These are phyloP conservation scores for Monopis laevigella DNA, from an alignment of 2,888 invertebrate genomes.

Conservation along the genomic window DNA sequence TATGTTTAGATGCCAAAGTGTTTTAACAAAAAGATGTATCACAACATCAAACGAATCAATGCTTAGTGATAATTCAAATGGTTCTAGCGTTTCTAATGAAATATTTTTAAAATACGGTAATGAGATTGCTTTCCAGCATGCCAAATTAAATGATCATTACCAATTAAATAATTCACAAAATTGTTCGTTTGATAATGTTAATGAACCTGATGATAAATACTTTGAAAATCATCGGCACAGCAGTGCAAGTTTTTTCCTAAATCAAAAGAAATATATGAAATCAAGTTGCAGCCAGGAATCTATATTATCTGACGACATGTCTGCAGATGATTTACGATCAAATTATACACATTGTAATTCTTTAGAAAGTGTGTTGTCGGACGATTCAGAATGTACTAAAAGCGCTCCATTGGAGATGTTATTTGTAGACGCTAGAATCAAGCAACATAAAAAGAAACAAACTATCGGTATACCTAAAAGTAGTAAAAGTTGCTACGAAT, in stretches of 20 bases:
- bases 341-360: slow-evolving; percentile 78
- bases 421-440: slow-evolving; percentile 66
- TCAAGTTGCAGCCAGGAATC: slow-evolving; percentile 80
- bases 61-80: slow-evolving; percentile 58
- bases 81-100: slow-evolving; percentile 61
- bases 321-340: slow-evolving; percentile 66
- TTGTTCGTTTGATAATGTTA: slow-evolving; percentile 53
- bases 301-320: slow-evolving; percentile 76
- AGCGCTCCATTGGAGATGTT: slow-evolving; percentile 80
- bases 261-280: slow-evolving; percentile 71
- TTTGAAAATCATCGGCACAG: slow-evolving; percentile 71
- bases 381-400: slow-evolving; percentile 80
- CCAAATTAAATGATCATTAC: slow-evolving; percentile 43
- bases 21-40: slow-evolving; percentile 62
- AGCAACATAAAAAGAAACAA: slow-evolving; percentile 33
- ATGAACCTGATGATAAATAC: slow-evolving; percentile 44
- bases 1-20: slow-evolving; percentile 60
- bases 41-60: slow-evolving; percentile 68
- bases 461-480: slow-evolving; percentile 39
- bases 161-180: slow-evolving; percentile 60
- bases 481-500: slow-evolving; percentile 61
- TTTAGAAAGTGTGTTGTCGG: slow-evolving; percentile 82
- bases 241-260: slow-evolving; percentile 84
- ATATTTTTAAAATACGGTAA: slow-evolving; percentile 61
- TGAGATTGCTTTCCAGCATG: slow-evolving; percentile 59